Base-by-base conservation (phyloP, 2,888 invertebrate species). In the Morpho deidamia region DNA sequence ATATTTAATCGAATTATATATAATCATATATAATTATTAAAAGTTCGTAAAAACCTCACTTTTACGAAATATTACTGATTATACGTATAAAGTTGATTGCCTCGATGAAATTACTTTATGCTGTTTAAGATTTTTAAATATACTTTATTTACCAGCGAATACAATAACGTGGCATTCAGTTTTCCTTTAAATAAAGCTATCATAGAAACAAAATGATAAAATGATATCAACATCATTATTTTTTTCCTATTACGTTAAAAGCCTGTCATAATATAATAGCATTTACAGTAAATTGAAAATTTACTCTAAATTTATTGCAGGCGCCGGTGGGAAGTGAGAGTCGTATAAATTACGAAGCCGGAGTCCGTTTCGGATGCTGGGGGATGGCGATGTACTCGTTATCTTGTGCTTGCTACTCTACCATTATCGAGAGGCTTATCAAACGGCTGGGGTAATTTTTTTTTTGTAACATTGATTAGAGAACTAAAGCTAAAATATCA, bases 361-460 rank as follows among this genome's bases (percentile, higher is more conserved):
- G 99, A 0, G 97, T 99, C 0, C 92, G 98, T 41, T 97, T 98
- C 71, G 99, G 98, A 9, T 98, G 98, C 70, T 96, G 97, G 95
- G 98, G 97, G 32, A 99, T 99, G 98, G 95, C 97, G 0, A 95
- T 95, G 95, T 95, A 96, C 69, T 98, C 98, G 0, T 78, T 98
- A n/a, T 97, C 98, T 1, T 98, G 98, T 74, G 95, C 98, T 10
- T 93, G 96, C 71, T 99, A 99, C 81, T 98, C 98, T 0, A 91
- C 95, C 46, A 77, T 95, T 52, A 97, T 99, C 56, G 98, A 98
- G 76, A 94, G 90, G 74, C 92, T 98, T 8, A 97, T 99, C 61
- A 91, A 94, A 67, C 91, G 91, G 67, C 90, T 92, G 67, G 92
- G 92, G 94, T 94, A 76, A 82, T 85, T 33, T 45, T 10, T 12